Conservation (phyloP, 2,797 vertebrate species). For the Schizothorax lantsangensis region DNA sequence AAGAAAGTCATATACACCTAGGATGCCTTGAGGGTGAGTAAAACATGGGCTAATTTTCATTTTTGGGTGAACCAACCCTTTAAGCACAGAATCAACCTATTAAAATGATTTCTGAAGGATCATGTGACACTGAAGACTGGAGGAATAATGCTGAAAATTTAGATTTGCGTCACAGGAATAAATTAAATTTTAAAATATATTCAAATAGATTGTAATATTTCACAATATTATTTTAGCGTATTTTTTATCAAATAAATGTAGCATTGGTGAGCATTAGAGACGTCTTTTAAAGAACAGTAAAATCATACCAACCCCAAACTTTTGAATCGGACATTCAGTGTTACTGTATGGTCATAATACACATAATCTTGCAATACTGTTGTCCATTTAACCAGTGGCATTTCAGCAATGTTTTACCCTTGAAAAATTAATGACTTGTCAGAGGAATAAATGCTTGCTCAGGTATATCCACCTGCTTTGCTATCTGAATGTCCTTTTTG, state of each 20-base stretch:
- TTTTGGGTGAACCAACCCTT: no score
- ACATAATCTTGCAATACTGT: background rate
- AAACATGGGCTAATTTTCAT: no score
- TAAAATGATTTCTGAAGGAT: background rate
- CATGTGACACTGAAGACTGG: no score
- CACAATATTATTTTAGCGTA: background rate
- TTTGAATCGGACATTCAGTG: background rate
- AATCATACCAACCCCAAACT: background rate
- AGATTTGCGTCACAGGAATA: background rate
- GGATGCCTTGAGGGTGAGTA: no score
- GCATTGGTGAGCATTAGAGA: background rate
- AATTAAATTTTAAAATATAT: background rate
- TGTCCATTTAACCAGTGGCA: background rate
- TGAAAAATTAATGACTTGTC: conserved; percentile 23
- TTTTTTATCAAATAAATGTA: background rate
- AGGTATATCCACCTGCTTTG: background rate
- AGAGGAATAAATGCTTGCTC: conserved; percentile 15
- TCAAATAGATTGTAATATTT: background rate
- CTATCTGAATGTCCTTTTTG: background rate
- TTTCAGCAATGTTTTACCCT: conserved; percentile 6
- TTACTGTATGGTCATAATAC: background rate
- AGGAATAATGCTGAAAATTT: background rate
- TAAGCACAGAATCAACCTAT: background rate
- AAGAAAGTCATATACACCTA: no score
- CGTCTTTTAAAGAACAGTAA: background rate